Base-by-base conservation (phyloP, 2,888 invertebrate species). In the Gasteruption jaculator region DNA sequence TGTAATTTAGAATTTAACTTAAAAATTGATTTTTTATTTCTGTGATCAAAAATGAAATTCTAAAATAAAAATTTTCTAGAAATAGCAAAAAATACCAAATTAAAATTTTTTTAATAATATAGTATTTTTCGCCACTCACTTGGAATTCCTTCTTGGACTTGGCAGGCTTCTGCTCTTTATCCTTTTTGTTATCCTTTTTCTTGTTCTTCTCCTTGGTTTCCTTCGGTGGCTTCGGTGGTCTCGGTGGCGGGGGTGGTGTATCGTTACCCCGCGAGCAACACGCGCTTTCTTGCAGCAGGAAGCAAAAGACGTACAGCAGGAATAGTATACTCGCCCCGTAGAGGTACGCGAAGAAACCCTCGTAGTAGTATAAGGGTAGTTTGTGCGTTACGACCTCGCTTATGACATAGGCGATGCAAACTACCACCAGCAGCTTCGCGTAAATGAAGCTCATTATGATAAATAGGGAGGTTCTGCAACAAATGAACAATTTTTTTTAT, bases 371-470 rank as follows among this genome's bases (percentile, higher is more conserved):
- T 51, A 90, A 82, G 52, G 92, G 92, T 57, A 93, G 80, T 73
- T 87, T 88, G 76, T 91, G 88, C 55, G 92, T 92, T 67, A 91
- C 88, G 64, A 92, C 91, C 76, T 95, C 92, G 64, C 93, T 91
- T 73, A 94, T 85, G 61, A 94, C 91, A 73, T 93, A 91, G 51
- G 92, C 91, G 70, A 93, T 80, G 76, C 94, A 95, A 46, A 93
- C 83, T 57, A 94, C 91, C 57, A 94, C 86, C 72, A 94, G 77
- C 50, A 94, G 83, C 74, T 94, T 91, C 65, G 92, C 93, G 76
- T 95, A 95, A 67, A 94, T 88, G 76, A 92, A 90, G 74, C 94
- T 94, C 78, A 92, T 87, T 73, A 92, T 89, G 75, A 93, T 92
- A 78, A 92, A 92, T 61, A 91, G 79, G 60, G 91, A 91, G 58